These are phyloP conservation scores for Temnothorax ravouxi DNA, from an alignment of 2,888 invertebrate species.

Conservation along the genomic window DNA sequence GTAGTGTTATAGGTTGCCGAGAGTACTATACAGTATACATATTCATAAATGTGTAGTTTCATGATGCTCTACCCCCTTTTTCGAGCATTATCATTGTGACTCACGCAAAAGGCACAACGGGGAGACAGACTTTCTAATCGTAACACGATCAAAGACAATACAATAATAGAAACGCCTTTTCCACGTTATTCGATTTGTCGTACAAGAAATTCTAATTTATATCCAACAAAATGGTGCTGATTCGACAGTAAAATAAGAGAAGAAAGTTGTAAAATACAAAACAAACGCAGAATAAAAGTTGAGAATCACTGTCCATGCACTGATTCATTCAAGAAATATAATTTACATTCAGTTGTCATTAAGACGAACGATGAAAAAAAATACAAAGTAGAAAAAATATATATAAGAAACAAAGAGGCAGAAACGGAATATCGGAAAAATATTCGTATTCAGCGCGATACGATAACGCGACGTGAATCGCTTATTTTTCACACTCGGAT, in stretches of 20 bases:
- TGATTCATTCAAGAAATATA: background rate
- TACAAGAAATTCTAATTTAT: background rate
- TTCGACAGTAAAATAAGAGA: background rate
- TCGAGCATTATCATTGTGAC: constrained; percentile 74
- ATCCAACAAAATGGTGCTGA: background rate
- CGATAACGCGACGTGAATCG: constrained; percentile 1
- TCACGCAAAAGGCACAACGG: constrained; percentile 70
- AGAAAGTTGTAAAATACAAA: background rate
- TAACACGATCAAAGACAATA: constrained; percentile 53
- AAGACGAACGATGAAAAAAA: background rate
- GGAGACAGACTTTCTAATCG: constrained; percentile 33
- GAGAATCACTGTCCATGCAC: background rate
- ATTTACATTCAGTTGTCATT: background rate
- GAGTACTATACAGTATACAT: constrained; percentile 36
- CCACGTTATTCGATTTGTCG: background rate
- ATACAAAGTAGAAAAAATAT: background rate
- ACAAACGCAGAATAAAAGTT: background rate
- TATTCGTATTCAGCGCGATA: constrained; percentile 34
- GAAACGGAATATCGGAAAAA: constrained; percentile 41
- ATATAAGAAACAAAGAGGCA: background rate
- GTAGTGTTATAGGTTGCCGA: constrained; percentile 29
- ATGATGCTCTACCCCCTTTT: constrained; percentile 68
- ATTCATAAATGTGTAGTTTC: constrained; percentile 38
- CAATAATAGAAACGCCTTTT: constrained; percentile 67
- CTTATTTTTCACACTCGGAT: constrained; percentile 26